These are phyloP conservation scores for Petrolisthes cinctipes DNA, from an alignment of 2,888 invertebrate species.

Conservation along the genomic window DNA sequence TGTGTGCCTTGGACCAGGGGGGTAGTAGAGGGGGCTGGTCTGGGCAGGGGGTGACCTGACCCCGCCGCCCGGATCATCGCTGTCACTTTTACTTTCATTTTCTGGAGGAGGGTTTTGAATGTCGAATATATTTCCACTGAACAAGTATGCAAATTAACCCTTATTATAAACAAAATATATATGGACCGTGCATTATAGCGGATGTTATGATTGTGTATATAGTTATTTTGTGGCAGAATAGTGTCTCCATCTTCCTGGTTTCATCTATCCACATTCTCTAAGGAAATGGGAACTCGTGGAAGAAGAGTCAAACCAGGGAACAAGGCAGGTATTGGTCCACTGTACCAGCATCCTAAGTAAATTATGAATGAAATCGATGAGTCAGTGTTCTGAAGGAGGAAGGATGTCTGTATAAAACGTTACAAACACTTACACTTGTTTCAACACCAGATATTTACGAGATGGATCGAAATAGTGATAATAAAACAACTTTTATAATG, in stretches of 20 bases:
- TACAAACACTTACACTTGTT: no score
- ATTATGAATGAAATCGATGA: neutral
- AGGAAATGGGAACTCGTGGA: neutral
- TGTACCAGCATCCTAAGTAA: neutral
- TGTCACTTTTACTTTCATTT: slow-evolving; percentile 27
- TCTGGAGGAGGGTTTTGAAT: slow-evolving; percentile 2
- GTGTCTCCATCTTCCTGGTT: no score
- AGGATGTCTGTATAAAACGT: no score
- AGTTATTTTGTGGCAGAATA: neutral
- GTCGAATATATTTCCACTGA: slow-evolving; percentile 5
- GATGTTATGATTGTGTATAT: neutral
- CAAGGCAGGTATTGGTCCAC: neutral
- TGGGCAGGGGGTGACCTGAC: neutral
- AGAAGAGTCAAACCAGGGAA: neutral
- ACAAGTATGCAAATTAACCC: no score
- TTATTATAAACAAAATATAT: neutral
- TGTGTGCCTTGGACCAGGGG: neutral
- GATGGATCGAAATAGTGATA: no score
- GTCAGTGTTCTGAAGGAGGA: neutral
- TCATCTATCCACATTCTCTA: no score
- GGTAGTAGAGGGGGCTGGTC: neutral
- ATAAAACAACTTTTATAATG: no score
- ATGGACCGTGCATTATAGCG: neutral
- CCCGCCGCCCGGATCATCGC: slow-evolving; percentile 10
- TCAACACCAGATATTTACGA: no score